Percentiles rank a stretch among this genome's conserved stretches.
phyloP scores from a whole-genome alignment of 2,888 invertebrate species.

The Notocelia uddmanniana region DNA sequence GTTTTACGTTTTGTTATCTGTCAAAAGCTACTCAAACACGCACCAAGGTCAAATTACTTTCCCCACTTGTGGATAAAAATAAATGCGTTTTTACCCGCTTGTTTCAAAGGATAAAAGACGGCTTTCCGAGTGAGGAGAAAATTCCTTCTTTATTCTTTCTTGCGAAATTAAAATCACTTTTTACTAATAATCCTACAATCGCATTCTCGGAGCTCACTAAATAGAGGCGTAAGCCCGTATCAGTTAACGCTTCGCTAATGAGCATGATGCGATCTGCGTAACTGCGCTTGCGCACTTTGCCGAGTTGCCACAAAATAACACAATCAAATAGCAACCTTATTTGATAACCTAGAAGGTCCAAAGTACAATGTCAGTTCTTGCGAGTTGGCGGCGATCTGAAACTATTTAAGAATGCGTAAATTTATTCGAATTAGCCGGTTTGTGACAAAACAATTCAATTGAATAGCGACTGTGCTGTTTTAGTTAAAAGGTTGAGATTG shows the following conservation, averaged over 20 bases:
- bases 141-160: too few species aligned
- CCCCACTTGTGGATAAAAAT: too few species aligned
- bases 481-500: not conserved
- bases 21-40: too few species aligned
- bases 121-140: too few species aligned
- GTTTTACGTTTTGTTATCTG: too few species aligned
- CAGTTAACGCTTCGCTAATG: conserved; percentile 33
- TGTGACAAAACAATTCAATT: not conserved
- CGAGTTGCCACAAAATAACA: not conserved
- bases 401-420: not conserved
- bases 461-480: not conserved
- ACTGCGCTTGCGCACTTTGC: conserved; percentile 22
- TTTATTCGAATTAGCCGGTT: not conserved
- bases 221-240: conserved; percentile 38
- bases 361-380: not conserved
- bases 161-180: not conserved
- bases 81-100: too few species aligned
- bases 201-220: conserved; percentile 9
- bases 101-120: too few species aligned
- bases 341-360: not conserved
- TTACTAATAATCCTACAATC: conserved; percentile 11
- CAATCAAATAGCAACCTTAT: not conserved
- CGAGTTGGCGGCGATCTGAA: not conserved
- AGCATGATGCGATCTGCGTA: conserved; percentile 35
- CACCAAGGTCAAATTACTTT: too few species aligned